Evolutionary conservation across 2,113 vertebrate genomes (phyloP), one percentile per base, ranked within the genome.

Genomic region (western clawed frog (Xenopus tropicalis)): DNA sequence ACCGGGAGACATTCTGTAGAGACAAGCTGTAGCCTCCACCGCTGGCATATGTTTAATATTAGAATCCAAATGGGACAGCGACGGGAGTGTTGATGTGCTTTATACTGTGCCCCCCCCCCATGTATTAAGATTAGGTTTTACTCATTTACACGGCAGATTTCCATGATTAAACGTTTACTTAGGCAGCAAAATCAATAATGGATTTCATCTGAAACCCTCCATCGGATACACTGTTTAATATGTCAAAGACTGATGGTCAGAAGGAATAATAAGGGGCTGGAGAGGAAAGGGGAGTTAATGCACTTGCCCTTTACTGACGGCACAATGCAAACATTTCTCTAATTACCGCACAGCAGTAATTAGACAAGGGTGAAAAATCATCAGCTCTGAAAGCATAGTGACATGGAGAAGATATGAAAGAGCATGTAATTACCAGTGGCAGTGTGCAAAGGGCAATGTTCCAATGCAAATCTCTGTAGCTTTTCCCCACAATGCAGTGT

Each of bases 31-130:
- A 86, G 86, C 84, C 84, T 88, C 86, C 83, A 87, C 85, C 85
- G 78, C 79, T 77, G 77, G 79, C 88, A 89, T 88, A 78, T 92
- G 89, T 85, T 92, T 85, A 77, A 76, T 81, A 86, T 92, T 90
- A 90, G 79, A 67, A 80, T 72, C 80, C 82, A 83, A 87, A 83
- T 79, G 81, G 85, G 82, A 82, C 84, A 83, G 85, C 88, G 85
- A 89, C 83, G 86, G 82, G 29, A 78, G 82, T 86, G 82, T 83
- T 86, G 88, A 86, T 37, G 62, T 83, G 80, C 83, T 81, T 82
- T 84, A 79, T 61, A 79, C 80, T 78, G 78, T 82, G 80, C 78
- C 84, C 83, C 82, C 85, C 82, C 77, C 17, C 16, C 5, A 37
- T 37, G 52, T 62, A 37, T 62, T 19, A 62, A 62, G 24, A 62